These are phyloP conservation scores for Micromesistius poutassou DNA, from an alignment of 2,797 vertebrate species.

Conservation along the genomic window DNA sequence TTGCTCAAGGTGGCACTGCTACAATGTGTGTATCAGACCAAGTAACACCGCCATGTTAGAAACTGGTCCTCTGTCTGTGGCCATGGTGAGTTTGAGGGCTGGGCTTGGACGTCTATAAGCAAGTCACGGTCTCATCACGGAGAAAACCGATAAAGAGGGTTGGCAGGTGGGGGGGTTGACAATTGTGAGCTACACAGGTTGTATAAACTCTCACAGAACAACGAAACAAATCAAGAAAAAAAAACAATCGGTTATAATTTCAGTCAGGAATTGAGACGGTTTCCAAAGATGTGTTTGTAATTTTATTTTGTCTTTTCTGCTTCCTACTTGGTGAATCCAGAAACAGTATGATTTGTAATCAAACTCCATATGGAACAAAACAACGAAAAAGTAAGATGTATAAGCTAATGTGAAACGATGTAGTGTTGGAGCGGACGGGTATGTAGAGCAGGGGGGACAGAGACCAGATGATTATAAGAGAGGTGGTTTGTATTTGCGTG, in stretches of 20 bases:
- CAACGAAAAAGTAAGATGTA: conserved; percentile 56
- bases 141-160: conserved; percentile 59
- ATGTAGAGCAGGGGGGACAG: conserved; percentile 36
- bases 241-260: conserved; percentile 67
- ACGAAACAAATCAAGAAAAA: conserved; percentile 13
- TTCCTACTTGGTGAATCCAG: conserved; percentile 49
- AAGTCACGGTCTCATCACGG: too few relatives aligned
- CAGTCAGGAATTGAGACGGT: conserved; percentile 70
- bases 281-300: conserved; percentile 84
- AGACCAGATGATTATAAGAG: conserved; percentile 54
- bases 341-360: conserved; percentile 57
- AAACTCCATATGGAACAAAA: conserved; percentile 55
- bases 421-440: conserved; percentile 49
- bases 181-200: conserved; percentile 67
- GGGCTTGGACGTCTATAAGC: too few relatives aligned
- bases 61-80: too few relatives aligned
- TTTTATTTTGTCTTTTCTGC: conserved; percentile 42
- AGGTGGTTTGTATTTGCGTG: neutral
- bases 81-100: too few relatives aligned
- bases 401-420: conserved; percentile 76
- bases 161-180: conserved; percentile 75
- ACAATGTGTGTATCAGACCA: too few relatives aligned
- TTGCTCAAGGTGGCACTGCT: neutral
- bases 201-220: conserved; percentile 57
- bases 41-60: too few relatives aligned